Evolutionary conservation across 2,888 invertebrate genomes (phyloP), one percentile per base, ranked within the genome.

Genomic region (Xylophagus ater): DNA sequence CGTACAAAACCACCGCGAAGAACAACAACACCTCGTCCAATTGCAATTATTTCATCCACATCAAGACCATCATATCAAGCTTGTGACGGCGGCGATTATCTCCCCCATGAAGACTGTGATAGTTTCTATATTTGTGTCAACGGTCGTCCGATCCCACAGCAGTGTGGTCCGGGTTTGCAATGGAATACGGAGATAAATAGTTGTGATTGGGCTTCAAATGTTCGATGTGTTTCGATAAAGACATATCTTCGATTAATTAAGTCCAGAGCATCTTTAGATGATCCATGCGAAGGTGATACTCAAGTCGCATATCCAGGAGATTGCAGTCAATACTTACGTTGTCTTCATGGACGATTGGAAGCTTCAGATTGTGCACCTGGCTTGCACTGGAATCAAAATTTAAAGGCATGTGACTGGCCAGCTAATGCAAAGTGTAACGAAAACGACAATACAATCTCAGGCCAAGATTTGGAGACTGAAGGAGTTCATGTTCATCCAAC

Each of bases 121-220:
- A 74, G 73, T 51, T 87, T 83, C 60, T 78, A 78, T 52, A 74
- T 87, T 14, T 88, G 88, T 56, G 79, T 82, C 8, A 83, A 85
- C 58, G 77, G 76, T 1, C 62, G 72, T n/a, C 62, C 81, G 35
- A 69, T 83, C 3, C 62, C 74, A 0, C 81, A 79, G 52, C 72
- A 71, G 39, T 88, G 88, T 53, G 82, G 82, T 0, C 77, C 81
- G 1, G 81, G 84, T 2, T 68, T 87, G 2, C 76, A 78, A 43
- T 88, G 85, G 78, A 76, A 77, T 49, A 67, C 70, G 6, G 68
- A 76, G 5, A 65, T 67, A 4, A 69, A 71, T 10, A 77, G 77
- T 51, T 88, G 88, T 54, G 85, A 87, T 60, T 85, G 82, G 77
- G 78, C 78, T 1, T 67, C 68, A 25, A 69, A 75, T 42, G 74